A percentile compares a stretch with the other conserved stretches of the same genome.
Conservation (phyloP, 2,797 vertebrate species). For the Spizella passerina region DNA sequence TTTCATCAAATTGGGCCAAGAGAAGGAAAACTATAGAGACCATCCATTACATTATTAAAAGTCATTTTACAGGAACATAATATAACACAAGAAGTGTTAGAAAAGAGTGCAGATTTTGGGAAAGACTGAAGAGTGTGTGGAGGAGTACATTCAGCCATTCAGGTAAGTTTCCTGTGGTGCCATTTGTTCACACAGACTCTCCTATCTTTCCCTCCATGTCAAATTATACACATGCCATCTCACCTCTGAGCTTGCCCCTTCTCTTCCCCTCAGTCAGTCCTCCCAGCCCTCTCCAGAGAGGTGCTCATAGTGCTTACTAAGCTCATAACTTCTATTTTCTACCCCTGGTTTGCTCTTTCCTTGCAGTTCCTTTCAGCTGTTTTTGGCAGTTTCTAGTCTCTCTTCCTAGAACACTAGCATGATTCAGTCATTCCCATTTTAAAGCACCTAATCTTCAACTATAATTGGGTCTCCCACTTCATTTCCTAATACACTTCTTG, state of each 20-base stretch:
- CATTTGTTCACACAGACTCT: not conserved
- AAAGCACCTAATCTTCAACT: not conserved
- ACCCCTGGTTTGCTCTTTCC: not conserved
- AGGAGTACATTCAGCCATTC: not conserved
- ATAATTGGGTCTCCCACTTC: not conserved
- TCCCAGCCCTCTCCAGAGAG: not conserved
- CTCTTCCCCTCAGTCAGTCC: not conserved
- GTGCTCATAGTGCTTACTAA: not conserved
- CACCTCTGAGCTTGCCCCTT: not conserved
- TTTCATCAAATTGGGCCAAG: not conserved
- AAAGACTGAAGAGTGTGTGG: not conserved
- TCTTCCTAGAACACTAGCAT: not conserved
- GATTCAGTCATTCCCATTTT: not conserved
- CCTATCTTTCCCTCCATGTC: fast-evolving
- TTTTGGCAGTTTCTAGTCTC: not conserved
- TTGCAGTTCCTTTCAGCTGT: not conserved
- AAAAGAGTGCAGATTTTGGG: not conserved
- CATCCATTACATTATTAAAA: not conserved
- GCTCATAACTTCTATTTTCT: not conserved
- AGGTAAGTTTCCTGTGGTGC: not conserved
- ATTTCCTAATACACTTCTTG: not conserved
- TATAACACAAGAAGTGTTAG: not conserved
- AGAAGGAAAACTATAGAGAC: not conserved
- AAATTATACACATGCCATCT: fast-evolving
- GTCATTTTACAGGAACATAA: not conserved